phyloP scores from a whole-genome alignment of 2,113 vertebrate genomes.

The Pan paniscus region DNA sequence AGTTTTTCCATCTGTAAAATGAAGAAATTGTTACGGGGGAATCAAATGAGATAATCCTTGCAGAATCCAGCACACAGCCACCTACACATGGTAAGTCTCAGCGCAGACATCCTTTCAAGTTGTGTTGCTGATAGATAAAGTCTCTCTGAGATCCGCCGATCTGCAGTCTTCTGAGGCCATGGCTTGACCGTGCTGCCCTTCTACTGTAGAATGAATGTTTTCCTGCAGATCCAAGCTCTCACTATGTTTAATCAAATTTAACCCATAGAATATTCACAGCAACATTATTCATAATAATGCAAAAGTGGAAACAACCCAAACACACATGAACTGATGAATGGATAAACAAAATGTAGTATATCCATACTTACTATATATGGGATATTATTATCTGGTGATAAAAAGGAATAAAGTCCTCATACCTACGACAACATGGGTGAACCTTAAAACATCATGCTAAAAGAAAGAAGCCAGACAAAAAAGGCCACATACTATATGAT shows the following conservation, averaged over 20 bases:
- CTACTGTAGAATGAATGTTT: fast-evolving
- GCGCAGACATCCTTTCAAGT: fast-evolving
- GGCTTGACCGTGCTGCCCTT: fast-evolving
- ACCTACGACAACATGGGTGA: fast-evolving
- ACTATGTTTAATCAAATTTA: background rate
- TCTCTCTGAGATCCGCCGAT: fast-evolving
- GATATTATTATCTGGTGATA: fast-evolving
- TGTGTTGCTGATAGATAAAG: fast-evolving
- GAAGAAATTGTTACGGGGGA: fast-evolving
- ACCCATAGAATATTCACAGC: background rate
- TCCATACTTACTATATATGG: background rate
- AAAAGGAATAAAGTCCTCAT: fast-evolving
- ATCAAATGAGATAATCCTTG: fast-evolving
- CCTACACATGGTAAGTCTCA: fast-evolving
- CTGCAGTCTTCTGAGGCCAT: background rate
- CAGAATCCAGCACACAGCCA: fast-evolving
- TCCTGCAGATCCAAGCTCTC: background rate
- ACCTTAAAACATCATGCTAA: fast-evolving
- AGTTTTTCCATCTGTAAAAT: background rate
- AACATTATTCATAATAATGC: background rate
- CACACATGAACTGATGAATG: fast-evolving
- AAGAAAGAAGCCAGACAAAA: background rate
- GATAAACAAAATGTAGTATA: background rate
- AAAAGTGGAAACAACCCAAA: background rate
- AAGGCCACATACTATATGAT: background rate